Evolutionary conservation across 2,113 vertebrate species (phyloP), one percentile per base, ranked within the genome.

Genomic region (Acrocephalus arundinaceus): DNA sequence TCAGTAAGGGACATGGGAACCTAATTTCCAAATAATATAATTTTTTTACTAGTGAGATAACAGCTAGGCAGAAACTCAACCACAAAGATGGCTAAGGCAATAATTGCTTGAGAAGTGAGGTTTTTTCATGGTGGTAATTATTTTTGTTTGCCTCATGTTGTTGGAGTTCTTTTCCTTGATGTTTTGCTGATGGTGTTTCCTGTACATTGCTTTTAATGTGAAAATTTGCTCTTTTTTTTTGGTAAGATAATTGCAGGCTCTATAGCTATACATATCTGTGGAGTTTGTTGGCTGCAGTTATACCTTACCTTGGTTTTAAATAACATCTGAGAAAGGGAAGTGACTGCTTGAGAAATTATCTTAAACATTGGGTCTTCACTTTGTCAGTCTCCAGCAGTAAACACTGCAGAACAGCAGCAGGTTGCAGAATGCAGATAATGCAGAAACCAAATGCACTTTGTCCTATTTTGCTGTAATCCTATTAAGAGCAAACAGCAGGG

Each of bases 371-470:
- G 15, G 12, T 89, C 76, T 93, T 88, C 2, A 2, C 15, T 87
- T 78, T 87, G 82, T 67, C 77, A 63, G 16, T 41, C 54, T 96
- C 48, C 85, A 87, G 46, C 75, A 71, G 76, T 46, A 61, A 95
- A 71, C 14, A 31, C 49, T 66, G 49, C 46, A 91, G 81, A 91
- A 94, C 25, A 87, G 63, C 55, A 91, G 87, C 55, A 58, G 37
- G 61, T 58, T 88, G 45, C 43, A 58, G 77, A 96, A 73, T 27
- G 62, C 75, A 88, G 73, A 75, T 61, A 94, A 96, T 83, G 65
- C 57, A 88, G 65, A 76, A 87, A 89, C 67, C 48, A 93, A 86
- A 83, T 70, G 51, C 58, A 86, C 51, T 77, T 93, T 74, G 19
- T 86, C 30, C 14, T 48, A 8, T 33, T 80, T 46, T 92, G n/a